Evolutionary conservation across 2,113 vertebrate genomes (phyloP), one percentile per base, ranked within the genome.

Genomic region (Myotis brandtii): DNA sequence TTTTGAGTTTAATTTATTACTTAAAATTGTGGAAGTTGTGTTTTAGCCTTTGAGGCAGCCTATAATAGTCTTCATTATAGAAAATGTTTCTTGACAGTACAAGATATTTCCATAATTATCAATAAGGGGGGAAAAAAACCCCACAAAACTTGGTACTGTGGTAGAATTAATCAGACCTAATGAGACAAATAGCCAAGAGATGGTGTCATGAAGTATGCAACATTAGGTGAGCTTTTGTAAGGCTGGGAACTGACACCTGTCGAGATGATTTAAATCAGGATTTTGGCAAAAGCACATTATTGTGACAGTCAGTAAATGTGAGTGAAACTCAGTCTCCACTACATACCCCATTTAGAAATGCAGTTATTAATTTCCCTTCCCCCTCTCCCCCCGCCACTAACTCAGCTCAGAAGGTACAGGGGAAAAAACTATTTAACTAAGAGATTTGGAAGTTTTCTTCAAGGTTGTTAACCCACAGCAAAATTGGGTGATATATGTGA

Each of bases 261-360:
- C 34, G 16, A 50, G n/a, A 34, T 94, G 80, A 87, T 94, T 97
- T 93, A 93, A 96, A 95, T 97, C 83, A 62, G 64, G 59, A 52
- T 56, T 66, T 73, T 67, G 91, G 93, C 59, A 91, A 54, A 84
- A 73, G 30, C 2, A 52, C 56, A 59, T 40, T 77, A 87, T 16
- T 92, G 40, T 80, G 67, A 80, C 32, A 54, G 12, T 34, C 34
- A 82, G 48, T 94, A 92, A 96, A 96, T 91, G 23, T 67, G 84
- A 97, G 91, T 94, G 87, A 97, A 97, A 54, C 3, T 4, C 83
- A 66, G 23, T 80, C 46, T 92, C 69, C 54, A 95, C 96, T 96
- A 96, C 95, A 40, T 96, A 97, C 93, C 91, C 97, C 76, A n/a
- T 59, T 82, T 90, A 95, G 95, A 96, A 98, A 98, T 97, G 97